phyloP scores from a whole-genome alignment of 2,113 vertebrate genomes.

The Pleuronectes platessa region DNA sequence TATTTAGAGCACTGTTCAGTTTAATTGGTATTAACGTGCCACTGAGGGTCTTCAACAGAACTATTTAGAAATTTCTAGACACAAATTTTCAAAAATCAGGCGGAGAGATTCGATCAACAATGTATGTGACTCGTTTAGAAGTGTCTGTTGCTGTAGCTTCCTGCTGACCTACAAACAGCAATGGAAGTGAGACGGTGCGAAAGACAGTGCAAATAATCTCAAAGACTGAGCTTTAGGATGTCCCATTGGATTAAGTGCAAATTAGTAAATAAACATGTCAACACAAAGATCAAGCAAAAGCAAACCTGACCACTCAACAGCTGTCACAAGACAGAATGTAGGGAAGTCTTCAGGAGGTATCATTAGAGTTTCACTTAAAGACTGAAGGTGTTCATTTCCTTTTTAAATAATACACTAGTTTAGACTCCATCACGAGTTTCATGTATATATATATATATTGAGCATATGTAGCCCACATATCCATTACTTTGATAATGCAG shows the following conservation, averaged over 20 bases:
- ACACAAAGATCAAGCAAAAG: not conserved
- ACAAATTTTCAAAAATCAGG: not conserved
- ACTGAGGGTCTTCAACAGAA: not conserved
- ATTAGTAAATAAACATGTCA: conserved; percentile 9
- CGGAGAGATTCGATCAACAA: not conserved
- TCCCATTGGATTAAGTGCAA: conserved; percentile 4
- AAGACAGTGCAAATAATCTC: conserved; percentile 37
- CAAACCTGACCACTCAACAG: not conserved
- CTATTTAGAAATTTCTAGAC: not conserved
- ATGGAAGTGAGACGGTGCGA: conserved; percentile 22
- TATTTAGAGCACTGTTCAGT: not conserved
- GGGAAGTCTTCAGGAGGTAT: not conserved
- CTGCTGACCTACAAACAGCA: conserved; percentile 21
- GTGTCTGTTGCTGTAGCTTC: conserved; percentile 3
- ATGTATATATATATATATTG: not conserved
- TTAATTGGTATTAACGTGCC: too few relatives aligned
- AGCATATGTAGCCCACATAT: not conserved
- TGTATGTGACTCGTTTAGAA: not conserved
- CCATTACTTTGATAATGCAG: not conserved
- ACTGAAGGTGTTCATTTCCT: not conserved
- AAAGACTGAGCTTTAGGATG: conserved; percentile 41
- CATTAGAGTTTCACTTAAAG: not conserved
- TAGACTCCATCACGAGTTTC: not conserved
- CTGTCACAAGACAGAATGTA: not conserved
- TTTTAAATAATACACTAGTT: not conserved